These are phyloP conservation scores for Pycnomerus fuliginosus DNA, from an alignment of 2,888 invertebrate species.

Conservation along the genomic window DNA sequence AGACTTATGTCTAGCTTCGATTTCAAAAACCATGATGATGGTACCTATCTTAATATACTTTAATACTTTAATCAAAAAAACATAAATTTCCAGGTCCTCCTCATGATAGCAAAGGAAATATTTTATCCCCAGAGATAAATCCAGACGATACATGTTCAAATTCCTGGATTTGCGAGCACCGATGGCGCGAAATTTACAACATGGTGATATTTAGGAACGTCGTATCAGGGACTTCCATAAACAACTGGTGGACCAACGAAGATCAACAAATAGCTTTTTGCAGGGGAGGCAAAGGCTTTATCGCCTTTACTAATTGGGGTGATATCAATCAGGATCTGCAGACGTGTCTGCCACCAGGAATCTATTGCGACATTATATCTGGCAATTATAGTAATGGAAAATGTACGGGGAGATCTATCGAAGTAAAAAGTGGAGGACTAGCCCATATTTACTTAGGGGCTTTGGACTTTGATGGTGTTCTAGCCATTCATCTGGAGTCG, in stretches of 20 bases:
- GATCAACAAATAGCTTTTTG: slow-evolving; percentile 84
- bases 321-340: slow-evolving; percentile 62
- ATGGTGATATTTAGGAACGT: slow-evolving; percentile 78
- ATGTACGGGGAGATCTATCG: slow-evolving; percentile 67
- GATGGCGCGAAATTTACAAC: slow-evolving; percentile 78
- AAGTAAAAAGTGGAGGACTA: slow-evolving; percentile 60
- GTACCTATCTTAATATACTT: slow-evolving; percentile 37
- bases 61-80: background rate
- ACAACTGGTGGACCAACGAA: slow-evolving; percentile 80
- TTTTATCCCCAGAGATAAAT: slow-evolving; percentile 66
- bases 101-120: slow-evolving; percentile 60
- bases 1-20: slow-evolving; percentile 82
- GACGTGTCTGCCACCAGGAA: slow-evolving; percentile 73
- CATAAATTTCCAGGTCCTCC: slow-evolving; percentile 66
- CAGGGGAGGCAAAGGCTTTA: slow-evolving; percentile 66
- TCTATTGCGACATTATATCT: slow-evolving; percentile 83
- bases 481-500: slow-evolving; percentile 64
- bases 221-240: slow-evolving; percentile 53
- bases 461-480: slow-evolving; percentile 63
- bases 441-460: slow-evolving; percentile 60
- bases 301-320: slow-evolving; percentile 72
- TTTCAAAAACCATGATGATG: slow-evolving; percentile 61
- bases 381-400: slow-evolving; percentile 59
- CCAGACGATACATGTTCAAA: slow-evolving; percentile 64
- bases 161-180: slow-evolving; percentile 83